Conservation (phyloP, 2,797 vertebrate genomes). For the Morelia viridis region DNA sequence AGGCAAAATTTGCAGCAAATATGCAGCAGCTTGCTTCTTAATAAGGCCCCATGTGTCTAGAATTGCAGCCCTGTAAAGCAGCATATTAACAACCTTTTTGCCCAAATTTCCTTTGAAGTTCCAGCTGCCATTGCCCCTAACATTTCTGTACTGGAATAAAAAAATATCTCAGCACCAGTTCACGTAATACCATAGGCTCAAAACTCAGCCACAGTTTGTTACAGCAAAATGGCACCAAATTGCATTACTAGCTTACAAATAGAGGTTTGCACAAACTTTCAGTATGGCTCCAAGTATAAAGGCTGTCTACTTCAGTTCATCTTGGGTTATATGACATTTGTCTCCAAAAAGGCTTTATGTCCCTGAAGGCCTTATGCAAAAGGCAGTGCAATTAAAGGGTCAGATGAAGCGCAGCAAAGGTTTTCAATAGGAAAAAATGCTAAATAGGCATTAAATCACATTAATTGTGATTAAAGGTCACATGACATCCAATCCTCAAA, state of each 20-base stretch:
- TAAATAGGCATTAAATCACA: background rate
- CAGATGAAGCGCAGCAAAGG: conserved; percentile 20
- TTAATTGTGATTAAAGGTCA: background rate
- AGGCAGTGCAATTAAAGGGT: background rate
- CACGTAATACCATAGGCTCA: background rate
- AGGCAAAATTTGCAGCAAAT: background rate
- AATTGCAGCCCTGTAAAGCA: background rate
- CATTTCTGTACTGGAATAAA: background rate
- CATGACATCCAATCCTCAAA: background rate
- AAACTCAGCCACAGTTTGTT: background rate
- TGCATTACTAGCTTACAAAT: background rate
- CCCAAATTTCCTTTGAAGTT: background rate
- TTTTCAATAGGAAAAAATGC: background rate
- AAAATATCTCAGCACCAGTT: background rate
- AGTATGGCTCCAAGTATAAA: background rate
- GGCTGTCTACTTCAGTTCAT: background rate
- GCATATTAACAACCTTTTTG: background rate
- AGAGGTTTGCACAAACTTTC: background rate
- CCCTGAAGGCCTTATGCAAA: background rate
- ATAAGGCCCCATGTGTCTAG: background rate
- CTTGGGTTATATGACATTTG: background rate
- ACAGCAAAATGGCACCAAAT: background rate
- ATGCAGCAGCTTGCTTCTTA: background rate
- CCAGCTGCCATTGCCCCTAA: background rate
- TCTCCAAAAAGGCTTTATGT: background rate